These are phyloP conservation scores for Acanthaster planci DNA, from an alignment of 35 echinoderm and acorn worm genomes.

Conservation along the genomic window DNA sequence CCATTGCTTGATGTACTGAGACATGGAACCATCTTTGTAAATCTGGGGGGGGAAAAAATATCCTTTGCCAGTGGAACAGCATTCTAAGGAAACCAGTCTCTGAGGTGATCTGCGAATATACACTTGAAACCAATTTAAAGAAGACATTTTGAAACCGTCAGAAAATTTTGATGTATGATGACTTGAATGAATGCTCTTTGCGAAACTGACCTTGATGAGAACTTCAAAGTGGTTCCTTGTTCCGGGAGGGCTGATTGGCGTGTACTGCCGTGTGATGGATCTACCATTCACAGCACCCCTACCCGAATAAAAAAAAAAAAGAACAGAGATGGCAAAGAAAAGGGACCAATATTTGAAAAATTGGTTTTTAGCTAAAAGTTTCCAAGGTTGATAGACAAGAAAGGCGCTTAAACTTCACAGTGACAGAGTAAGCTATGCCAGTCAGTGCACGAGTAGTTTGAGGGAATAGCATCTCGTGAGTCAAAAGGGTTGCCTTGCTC, in stretches of 20 bases:
- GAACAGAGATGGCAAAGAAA: too few relatives aligned
- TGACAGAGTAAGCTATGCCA: too few relatives aligned
- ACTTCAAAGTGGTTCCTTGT: constrained; percentile 68
- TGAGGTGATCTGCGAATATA: too few relatives aligned
- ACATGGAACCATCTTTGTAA: constrained; percentile 81
- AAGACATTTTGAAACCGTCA: background rate
- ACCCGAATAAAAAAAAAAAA: constrained; percentile 15
- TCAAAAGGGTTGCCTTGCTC: too few relatives aligned
- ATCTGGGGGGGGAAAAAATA: constrained; percentile 37
- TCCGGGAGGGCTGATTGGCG: constrained; percentile 62
- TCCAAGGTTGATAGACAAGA: too few relatives aligned
- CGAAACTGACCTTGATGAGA: constrained; percentile 68
- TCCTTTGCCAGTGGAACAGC: too few relatives aligned
- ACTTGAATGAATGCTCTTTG: background rate
- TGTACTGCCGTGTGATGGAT: constrained; percentile 83
- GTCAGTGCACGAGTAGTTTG: too few relatives aligned
- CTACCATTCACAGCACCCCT: constrained; percentile 45
- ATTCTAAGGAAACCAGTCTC: too few relatives aligned
- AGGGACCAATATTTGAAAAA: too few relatives aligned
- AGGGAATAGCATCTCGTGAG: too few relatives aligned
- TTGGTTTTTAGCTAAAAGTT: too few relatives aligned
- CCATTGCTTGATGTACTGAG: constrained; percentile 65
- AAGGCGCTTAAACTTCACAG: too few relatives aligned
- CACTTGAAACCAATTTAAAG: background rate
- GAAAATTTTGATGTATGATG: background rate